These are phyloP conservation scores for Fopius arisanus DNA, from an alignment of 1,140 invertebrate species.

Conservation along the genomic window DNA sequence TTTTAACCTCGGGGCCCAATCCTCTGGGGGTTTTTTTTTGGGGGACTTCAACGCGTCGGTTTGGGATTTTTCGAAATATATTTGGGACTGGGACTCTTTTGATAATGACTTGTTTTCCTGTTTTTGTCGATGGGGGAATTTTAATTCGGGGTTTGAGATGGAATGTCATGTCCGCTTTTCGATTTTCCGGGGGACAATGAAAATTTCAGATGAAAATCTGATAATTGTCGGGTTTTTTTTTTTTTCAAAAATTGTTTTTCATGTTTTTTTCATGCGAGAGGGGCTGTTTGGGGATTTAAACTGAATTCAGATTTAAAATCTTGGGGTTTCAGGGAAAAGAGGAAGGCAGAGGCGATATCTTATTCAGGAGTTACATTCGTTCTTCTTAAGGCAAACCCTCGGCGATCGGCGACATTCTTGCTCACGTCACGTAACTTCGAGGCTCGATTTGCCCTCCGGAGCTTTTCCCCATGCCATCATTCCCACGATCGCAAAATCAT, in stretches of 20 bases:
- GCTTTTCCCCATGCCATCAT: neutral
- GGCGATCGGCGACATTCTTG: slow-evolving; percentile 54
- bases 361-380: slow-evolving; percentile 63
- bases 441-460: slow-evolving; percentile 26
- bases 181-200: too few species aligned
- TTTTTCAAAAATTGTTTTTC: too few species aligned
- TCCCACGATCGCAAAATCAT: slow-evolving; percentile 8
- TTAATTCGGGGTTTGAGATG: too few species aligned
- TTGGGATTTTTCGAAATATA: neutral
- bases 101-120: too few species aligned
- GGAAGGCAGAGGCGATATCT: slow-evolving; percentile 60
- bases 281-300: too few species aligned
- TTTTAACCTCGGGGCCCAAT: neutral
- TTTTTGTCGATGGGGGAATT: too few species aligned
- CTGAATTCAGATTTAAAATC: too few species aligned
- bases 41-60: slow-evolving; percentile 34
- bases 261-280: too few species aligned
- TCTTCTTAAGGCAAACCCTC: slow-evolving; percentile 51
- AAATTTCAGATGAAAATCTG: too few species aligned
- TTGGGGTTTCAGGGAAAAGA: slow-evolving; percentile 28
- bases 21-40: slow-evolving; percentile 41
- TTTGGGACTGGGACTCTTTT: neutral
- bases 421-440: slow-evolving; percentile 56
- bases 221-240: too few species aligned
- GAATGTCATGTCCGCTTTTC: too few species aligned